These are phyloP conservation scores for Smutsia gigantea DNA, from an alignment of 2,797 vertebrate species.

Conservation along the genomic window DNA sequence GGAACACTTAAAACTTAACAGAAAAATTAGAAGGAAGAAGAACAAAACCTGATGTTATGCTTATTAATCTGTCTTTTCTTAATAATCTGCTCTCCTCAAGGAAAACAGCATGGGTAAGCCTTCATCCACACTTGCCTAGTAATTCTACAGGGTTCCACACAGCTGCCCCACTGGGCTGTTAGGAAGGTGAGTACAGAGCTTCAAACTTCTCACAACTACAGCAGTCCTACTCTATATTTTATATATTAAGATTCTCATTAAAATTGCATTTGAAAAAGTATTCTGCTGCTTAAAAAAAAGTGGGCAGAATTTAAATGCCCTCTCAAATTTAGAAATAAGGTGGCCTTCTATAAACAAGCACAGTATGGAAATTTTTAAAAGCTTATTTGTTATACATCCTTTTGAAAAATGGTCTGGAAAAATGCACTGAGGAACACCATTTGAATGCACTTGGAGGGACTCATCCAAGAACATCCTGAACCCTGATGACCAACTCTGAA, in stretches of 20 bases:
- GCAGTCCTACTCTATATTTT: neutral
- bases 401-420: slow-evolving; percentile 22
- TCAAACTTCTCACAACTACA: neutral
- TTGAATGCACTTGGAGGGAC: neutral
- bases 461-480: neutral
- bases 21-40: neutral
- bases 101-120: neutral
- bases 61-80: neutral
- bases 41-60: neutral
- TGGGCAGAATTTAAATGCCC: neutral
- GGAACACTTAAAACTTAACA: slow-evolving; percentile 24
- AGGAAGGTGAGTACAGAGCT: neutral
- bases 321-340: slow-evolving; percentile 26
- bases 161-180: neutral
- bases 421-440: neutral
- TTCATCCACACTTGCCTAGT: neutral
- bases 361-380: neutral
- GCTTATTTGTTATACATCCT: neutral
- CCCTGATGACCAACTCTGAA: neutral
- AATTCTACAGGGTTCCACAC: neutral
- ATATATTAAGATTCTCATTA: slow-evolving; percentile 16
- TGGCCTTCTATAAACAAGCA: neutral
- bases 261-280: neutral
- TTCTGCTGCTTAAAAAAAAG: neutral
- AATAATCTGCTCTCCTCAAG: neutral